phyloP scores from a whole-genome alignment of 2,113 vertebrate species.

The Grammomys surdaster region DNA sequence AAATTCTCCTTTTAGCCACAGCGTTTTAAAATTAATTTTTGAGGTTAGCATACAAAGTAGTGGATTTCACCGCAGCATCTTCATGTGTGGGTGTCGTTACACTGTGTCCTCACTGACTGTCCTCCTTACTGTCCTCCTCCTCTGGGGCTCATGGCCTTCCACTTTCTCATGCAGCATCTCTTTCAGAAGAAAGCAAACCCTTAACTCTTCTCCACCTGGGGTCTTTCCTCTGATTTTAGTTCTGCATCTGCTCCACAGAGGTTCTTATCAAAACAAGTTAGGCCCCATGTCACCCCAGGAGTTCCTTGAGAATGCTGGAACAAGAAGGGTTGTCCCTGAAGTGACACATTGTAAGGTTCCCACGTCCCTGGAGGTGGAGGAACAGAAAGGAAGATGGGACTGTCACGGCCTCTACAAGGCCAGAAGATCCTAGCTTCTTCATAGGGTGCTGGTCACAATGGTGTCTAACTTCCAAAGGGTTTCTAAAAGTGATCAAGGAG shows the following conservation, averaged over 20 bases:
- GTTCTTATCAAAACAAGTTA: background rate
- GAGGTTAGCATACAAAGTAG: background rate
- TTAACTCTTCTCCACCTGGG: slow-evolving; percentile 36
- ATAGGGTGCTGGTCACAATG: background rate
- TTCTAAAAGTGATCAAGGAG: background rate
- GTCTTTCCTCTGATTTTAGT: slow-evolving; percentile 40
- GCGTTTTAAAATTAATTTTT: background rate
- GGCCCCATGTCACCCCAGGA: background rate
- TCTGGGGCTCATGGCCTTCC: background rate
- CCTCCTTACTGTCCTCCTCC: background rate
- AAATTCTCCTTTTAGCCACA: background rate
- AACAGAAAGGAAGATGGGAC: background rate
- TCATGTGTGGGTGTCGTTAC: background rate
- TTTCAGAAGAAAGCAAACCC: background rate
- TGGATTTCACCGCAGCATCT: background rate
- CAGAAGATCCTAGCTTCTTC: background rate
- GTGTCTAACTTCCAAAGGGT: background rate
- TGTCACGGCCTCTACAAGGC: background rate
- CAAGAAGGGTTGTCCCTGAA: background rate
- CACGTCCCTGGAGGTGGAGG: background rate
- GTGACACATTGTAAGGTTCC: too few relatives aligned
- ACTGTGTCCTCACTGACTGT: background rate
- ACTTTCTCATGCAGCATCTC: background rate
- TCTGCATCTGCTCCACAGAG: background rate
- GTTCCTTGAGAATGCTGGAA: background rate